Evolutionary conservation across 2,888 invertebrate genomes (phyloP), one percentile per base, ranked within the genome.

Genomic region (Poecilus cupreus): DNA sequence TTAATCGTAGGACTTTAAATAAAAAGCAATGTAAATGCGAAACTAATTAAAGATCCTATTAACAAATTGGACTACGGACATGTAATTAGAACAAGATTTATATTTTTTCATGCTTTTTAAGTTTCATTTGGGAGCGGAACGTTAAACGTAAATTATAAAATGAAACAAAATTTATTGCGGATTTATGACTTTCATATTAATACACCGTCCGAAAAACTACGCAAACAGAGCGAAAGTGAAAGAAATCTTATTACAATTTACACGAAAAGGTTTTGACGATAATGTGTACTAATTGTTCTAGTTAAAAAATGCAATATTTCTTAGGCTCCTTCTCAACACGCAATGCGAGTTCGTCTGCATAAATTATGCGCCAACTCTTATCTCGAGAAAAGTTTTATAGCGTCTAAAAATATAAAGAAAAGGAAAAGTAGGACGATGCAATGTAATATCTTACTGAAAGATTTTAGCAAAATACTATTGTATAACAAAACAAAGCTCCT

Each of bases 341-440:
- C 60, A 60, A 60, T 60, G 60, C n/a, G 11, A 49, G 49, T 16
- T 26, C 32, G 24, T 74, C 24, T 49, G 49, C 49, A 74, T 74
- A 74, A 72, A 74, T 74, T 43, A 20, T 74, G 3, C 46, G 20
- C 11, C 18, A 8, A 20, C 43, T 74, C 26, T 74, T 24, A 51
- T 43, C 13, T 49, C 39, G n/a, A 43, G 70, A 70, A 43, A 70
- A 49, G 43, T 46, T 74, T 74, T 11, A 18, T 13, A 16, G 49
- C 11, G 32, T 74, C 22, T 74, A 74, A 74, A 72, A 74, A 49
- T 74, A 49, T 74, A 74, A 72, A 43, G 43, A 72, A 22, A 72
- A 72, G 72, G 43, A 74, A 46, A 74, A 74, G 74, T 49, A 74
- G 74, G 49, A 26, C 24, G 49, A 43, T 74, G 49, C 49, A 74